These are phyloP conservation scores for Sebastes steindachneri DNA, from an alignment of 2,797 vertebrate genomes.

Conservation along the genomic window DNA sequence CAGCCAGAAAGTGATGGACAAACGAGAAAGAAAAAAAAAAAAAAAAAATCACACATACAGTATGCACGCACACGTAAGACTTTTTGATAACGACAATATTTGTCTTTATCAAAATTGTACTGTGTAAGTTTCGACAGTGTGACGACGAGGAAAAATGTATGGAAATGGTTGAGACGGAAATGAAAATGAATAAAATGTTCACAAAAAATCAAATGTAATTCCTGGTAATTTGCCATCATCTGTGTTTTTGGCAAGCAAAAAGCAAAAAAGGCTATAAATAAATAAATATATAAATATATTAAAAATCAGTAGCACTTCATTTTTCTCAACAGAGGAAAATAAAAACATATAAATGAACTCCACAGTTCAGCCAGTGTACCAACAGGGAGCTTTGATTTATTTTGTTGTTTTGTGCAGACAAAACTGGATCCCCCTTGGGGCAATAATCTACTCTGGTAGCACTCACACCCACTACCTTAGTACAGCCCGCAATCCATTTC, in stretches of 20 bases:
- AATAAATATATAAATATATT: conserved; percentile 37
- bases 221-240: conserved; percentile 82
- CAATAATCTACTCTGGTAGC: conserved; percentile 75
- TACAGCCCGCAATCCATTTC: conserved; percentile 67
- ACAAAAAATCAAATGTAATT: conserved; percentile 61
- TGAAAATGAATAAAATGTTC: conserved; percentile 22
- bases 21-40: conserved; percentile 38
- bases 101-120: conserved; percentile 48
- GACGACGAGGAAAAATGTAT: conserved; percentile 1
- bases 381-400: conserved; percentile 75
- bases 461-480: conserved; percentile 70
- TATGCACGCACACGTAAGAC: background rate
- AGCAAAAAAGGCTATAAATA: conserved; percentile 38
- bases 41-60: background rate
- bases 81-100: conserved; percentile 48
- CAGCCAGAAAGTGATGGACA: conserved; percentile 71
- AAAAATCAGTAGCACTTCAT: conserved; percentile 55
- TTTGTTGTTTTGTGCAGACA: conserved; percentile 78
- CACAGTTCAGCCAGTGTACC: conserved; percentile 62
- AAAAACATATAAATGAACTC: conserved; percentile 69
- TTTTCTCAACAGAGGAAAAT: conserved; percentile 59
- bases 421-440: conserved; percentile 70
- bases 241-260: conserved; percentile 64
- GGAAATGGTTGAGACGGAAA: conserved; percentile 43
- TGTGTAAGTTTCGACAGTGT: conserved; percentile 10